Conservation (phyloP, 2,888 invertebrate genomes). For the Nomada flava region DNA sequence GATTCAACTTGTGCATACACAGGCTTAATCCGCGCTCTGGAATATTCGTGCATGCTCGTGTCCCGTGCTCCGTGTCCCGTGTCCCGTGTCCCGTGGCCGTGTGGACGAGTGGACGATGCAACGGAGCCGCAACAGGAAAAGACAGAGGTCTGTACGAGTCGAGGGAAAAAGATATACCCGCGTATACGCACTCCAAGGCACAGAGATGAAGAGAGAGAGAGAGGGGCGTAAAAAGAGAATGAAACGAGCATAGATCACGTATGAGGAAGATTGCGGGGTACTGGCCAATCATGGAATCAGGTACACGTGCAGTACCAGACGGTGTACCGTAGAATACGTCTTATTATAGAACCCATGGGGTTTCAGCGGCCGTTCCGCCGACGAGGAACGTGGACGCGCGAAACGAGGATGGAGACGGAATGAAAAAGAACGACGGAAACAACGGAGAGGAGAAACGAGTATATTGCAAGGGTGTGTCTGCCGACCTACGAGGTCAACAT, state of each 20-base stretch:
- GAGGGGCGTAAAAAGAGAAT: slow-evolving; percentile 56
- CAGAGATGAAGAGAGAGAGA: not conserved
- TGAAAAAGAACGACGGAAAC: slow-evolving; percentile 27
- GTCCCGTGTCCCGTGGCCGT: too few relatives aligned
- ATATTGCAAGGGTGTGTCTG: slow-evolving; percentile 77
- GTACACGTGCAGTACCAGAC: slow-evolving; percentile 72
- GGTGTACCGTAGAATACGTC: slow-evolving; percentile 72
- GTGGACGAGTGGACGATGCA: not conserved
- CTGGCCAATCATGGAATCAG: slow-evolving; percentile 78
- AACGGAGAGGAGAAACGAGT: slow-evolving; percentile 53
- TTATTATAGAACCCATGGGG: slow-evolving; percentile 72
- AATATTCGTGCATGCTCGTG: slow-evolving; percentile 13
- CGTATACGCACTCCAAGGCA: not conserved
- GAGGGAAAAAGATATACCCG: not conserved
- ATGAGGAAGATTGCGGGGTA: slow-evolving; percentile 78
- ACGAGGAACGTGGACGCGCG: slow-evolving; percentile 41
- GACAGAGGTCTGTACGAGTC: not conserved
- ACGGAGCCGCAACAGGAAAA: not conserved
- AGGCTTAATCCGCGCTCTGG: slow-evolving; percentile 12
- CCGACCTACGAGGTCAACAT: slow-evolving; percentile 78
- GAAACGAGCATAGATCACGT: slow-evolving; percentile 78
- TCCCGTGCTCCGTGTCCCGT: not conserved
- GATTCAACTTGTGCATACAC: not conserved
- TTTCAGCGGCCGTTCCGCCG: slow-evolving; percentile 46
- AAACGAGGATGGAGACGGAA: slow-evolving; percentile 36